Evolutionary conservation across 2,113 vertebrate species (phyloP), one percentile per base, ranked within the genome.

Genomic region (Nerophis lumbriciformis): DNA sequence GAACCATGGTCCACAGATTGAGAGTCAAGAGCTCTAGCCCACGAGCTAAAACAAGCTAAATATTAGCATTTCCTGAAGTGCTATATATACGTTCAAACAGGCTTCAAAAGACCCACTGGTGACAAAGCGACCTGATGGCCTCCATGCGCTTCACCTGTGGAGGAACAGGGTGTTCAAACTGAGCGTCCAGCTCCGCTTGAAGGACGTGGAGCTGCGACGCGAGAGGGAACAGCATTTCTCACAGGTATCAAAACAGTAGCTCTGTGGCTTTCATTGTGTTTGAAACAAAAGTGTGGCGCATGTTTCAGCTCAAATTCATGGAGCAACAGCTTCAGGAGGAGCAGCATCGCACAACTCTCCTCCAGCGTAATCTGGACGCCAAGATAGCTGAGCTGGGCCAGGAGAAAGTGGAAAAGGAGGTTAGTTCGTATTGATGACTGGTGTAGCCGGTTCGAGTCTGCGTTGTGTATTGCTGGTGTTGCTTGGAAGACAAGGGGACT

Each of bases 341-440:
- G 77, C 86, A 83, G 70, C 90, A 89, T 48, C 82, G 87, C 50
- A 75, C 81, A 15, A 76, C 62, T 39, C 65, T 95, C 48, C 80
- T 94, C 61, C 88, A 90, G 52, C 91, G 87, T 67, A 88, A 85
- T 58, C 76, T 95, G 8, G 84, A 93, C 58, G 93, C 94, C 90
- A 90, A 77, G 71, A 81, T 87, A 0, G 92, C 93, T 0, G 90
- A 94, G 82, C 86, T 91, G 48, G 87, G 93, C 64, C 84, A 95
- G 81, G 91, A 93, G 79, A 87, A 83, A 62, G 76, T 92, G 35
- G 78, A 83, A 8, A 86, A 84, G 65, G 88, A 91, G 91, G 94
- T 96, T 65, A 79, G 90, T 50, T 59, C 65, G 67, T 75, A 68
- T 68, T 75, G 79, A 78, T 73, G 75, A 71, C 57, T 19, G 38